phyloP scores from a whole-genome alignment of 2,888 invertebrate species.

The Polietes domitor region DNA sequence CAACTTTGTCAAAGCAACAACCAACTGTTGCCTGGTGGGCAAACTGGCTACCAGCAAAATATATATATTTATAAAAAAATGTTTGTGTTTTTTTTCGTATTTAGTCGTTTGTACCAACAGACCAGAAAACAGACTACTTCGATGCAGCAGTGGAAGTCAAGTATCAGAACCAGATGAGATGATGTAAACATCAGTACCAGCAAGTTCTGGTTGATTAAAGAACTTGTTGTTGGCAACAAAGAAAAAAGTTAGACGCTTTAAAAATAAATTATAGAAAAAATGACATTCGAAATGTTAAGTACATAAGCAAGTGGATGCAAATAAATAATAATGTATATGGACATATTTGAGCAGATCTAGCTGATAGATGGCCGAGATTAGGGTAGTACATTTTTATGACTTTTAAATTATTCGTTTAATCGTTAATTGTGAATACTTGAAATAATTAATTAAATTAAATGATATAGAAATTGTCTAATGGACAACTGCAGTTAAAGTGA shows the following conservation, averaged over 20 bases:
- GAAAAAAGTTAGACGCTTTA: neutral
- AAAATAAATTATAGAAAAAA: neutral
- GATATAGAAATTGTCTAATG: too few relatives aligned
- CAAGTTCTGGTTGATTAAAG: constrained; percentile 25
- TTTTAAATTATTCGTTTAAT: too few relatives aligned
- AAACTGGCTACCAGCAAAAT: constrained; percentile 43
- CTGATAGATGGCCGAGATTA: too few relatives aligned
- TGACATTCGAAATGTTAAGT: neutral
- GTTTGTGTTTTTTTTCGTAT: constrained; percentile 37
- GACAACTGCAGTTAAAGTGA: too few relatives aligned
- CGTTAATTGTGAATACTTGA: too few relatives aligned
- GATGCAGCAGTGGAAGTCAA: constrained; percentile 43
- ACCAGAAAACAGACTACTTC: constrained; percentile 20
- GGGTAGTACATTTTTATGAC: too few relatives aligned
- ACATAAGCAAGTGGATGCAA: neutral
- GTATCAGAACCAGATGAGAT: constrained; percentile 41
- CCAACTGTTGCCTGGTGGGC: constrained; percentile 33
- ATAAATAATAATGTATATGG: neutral
- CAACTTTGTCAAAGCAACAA: constrained; percentile 10
- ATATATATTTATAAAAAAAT: neutral
- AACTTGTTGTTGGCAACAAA: constrained; percentile 21
- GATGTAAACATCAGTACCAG: constrained; percentile 33
- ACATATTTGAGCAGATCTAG: too few relatives aligned
- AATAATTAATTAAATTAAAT: too few relatives aligned
- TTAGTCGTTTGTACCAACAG: constrained; percentile 14